Conservation (phyloP, 1,140 invertebrate genomes). For the Oreohelix idahoensis region DNA sequence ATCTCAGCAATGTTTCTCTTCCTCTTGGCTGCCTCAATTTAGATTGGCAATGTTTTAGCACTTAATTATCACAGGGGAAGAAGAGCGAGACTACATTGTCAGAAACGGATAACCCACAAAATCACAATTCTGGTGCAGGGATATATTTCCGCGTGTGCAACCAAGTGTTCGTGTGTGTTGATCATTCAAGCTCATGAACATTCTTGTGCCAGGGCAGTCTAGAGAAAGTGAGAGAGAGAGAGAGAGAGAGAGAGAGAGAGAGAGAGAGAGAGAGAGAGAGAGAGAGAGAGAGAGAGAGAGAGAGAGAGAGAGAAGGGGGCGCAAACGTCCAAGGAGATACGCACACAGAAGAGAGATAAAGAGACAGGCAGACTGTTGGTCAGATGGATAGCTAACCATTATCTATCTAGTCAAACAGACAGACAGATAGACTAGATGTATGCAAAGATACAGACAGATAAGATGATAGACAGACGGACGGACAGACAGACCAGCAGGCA, state of each 20-base stretch:
- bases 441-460: too few species aligned
- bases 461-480: too few species aligned
- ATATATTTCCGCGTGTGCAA: background rate
- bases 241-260: background rate
- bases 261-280: background rate
- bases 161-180: background rate
- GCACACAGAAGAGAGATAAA: background rate
- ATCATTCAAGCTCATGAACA: too few species aligned
- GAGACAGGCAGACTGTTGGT: background rate
- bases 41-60: background rate
- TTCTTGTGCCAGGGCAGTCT: too few species aligned
- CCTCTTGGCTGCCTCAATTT: background rate
- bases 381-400: background rate
- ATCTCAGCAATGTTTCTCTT: background rate
- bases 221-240: background rate
- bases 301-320: background rate
- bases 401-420: too few species aligned
- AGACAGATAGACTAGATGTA: too few species aligned
- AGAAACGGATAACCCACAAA: background rate
- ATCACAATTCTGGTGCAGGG: background rate
- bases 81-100: background rate
- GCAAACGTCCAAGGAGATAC: too few species aligned
- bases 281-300: background rate
- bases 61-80: background rate
- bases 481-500: background rate